Evolutionary conservation across 2,797 vertebrate genomes (phyloP).

Genomic region (Rachycentron canadum): DNA sequence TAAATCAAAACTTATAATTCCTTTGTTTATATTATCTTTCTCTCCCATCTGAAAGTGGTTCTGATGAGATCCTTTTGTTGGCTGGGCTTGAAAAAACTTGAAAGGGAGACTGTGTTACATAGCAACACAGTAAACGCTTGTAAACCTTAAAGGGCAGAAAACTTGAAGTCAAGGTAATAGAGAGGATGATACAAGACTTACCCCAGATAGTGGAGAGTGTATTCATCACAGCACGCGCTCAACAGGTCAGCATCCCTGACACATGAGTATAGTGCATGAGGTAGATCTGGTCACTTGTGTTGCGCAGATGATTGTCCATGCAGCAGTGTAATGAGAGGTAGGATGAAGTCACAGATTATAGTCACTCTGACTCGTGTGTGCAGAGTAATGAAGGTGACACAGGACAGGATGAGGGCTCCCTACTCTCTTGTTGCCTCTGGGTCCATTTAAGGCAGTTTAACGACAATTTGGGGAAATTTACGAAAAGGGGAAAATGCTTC

Average conservation of each 20-base stretch:
- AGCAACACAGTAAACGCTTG: conserved; percentile 1
- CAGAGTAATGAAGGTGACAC: conserved; percentile 27
- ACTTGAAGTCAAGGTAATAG: background rate
- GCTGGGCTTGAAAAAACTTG: background rate
- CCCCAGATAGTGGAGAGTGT: background rate
- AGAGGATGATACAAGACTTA: background rate
- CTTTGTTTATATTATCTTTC: conserved; percentile 17
- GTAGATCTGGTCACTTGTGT: conserved; percentile 7
- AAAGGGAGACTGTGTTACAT: conserved; percentile 1
- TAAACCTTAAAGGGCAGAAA: background rate
- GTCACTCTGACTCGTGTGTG: background rate
- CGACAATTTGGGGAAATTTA: conserved; percentile 58
- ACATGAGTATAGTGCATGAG: background rate
- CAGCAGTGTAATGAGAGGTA: background rate
- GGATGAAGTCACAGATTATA: conserved; percentile 30
- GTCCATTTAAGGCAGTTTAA: conserved; percentile 58
- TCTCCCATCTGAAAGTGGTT: conserved; percentile 31
- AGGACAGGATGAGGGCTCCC: conserved; percentile 16
- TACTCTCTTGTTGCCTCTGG: conserved; percentile 34
- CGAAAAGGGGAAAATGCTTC: conserved; percentile 27
- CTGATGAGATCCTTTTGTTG: conserved; percentile 3
- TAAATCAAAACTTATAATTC: background rate
- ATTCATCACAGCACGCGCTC: background rate
- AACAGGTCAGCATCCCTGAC: background rate
- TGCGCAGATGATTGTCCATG: background rate